Evolutionary conservation across 2,888 invertebrate genomes (phyloP).

Genomic region (Drosophila meridiana): DNA sequence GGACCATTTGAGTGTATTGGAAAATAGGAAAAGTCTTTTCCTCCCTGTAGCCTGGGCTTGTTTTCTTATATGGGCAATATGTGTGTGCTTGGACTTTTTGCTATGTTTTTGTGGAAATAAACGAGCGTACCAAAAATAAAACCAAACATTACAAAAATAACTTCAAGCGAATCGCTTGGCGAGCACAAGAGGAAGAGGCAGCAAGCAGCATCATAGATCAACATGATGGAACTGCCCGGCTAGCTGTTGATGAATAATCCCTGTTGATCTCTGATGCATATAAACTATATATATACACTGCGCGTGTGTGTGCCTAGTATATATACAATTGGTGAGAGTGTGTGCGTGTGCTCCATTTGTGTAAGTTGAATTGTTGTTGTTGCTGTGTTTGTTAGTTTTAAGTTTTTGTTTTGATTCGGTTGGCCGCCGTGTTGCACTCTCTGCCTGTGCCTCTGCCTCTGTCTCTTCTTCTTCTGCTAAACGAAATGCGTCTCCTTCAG

Average conservation of each 20-base stretch:
- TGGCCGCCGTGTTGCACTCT: slow-evolving; percentile 46
- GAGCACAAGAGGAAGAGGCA: slow-evolving; percentile 29
- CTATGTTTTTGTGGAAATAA: slow-evolving; percentile 63
- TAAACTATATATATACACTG: slow-evolving; percentile 25
- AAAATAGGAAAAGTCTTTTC: slow-evolving; percentile 20
- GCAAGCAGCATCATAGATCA: slow-evolving; percentile 53
- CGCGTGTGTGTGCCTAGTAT: slow-evolving; percentile 17
- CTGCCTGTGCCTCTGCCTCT: slow-evolving; percentile 12
- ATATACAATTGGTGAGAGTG: slow-evolving; percentile 6
- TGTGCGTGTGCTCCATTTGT: slow-evolving; percentile 58
- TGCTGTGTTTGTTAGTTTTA: slow-evolving; percentile 68
- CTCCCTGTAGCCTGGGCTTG: slow-evolving; percentile 29
- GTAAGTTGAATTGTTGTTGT: slow-evolving; percentile 30
- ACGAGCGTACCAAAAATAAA: slow-evolving; percentile 72
- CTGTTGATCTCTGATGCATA: slow-evolving; percentile 57
- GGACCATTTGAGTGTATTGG: neutral
- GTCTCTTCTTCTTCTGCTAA: slow-evolving; percentile 10
- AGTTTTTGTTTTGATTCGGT: slow-evolving; percentile 77
- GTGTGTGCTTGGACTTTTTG: slow-evolving; percentile 65
- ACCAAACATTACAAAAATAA: slow-evolving; percentile 78
- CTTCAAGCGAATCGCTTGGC: slow-evolving; percentile 51
- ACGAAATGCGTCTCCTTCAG: slow-evolving; percentile 14
- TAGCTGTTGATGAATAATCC: slow-evolving; percentile 73
- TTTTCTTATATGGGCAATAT: slow-evolving; percentile 52
- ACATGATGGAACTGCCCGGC: slow-evolving; percentile 51